Evolutionary conservation across 2,888 invertebrate species (phyloP).

Genomic region (Brachylomia viminalis): DNA sequence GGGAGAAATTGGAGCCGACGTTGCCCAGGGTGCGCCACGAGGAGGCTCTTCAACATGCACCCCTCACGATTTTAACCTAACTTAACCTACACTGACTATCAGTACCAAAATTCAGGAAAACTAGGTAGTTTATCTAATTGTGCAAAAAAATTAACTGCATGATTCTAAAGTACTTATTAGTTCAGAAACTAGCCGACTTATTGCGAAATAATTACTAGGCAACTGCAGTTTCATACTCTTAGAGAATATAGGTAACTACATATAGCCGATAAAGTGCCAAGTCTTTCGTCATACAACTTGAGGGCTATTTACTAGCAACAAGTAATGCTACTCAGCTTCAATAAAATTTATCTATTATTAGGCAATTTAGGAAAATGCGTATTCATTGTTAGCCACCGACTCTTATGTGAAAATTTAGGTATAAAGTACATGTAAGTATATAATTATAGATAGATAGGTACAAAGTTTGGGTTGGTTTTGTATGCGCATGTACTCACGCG

Average conservation of each 20-base stretch:
- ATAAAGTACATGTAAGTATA: background rate
- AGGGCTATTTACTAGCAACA: background rate
- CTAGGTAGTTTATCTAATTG: background rate
- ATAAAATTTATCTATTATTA: conserved; percentile 3
- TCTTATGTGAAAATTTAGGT: conserved; percentile 5
- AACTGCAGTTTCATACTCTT: conserved; percentile 18
- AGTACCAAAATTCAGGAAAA: background rate
- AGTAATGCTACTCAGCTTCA: background rate
- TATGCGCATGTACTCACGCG: background rate
- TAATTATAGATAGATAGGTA: background rate
- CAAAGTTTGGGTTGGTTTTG: conserved; percentile 3
- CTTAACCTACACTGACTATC: background rate
- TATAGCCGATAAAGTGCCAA: background rate
- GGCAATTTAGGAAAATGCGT: conserved; percentile 34
- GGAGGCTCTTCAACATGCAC: too few species aligned
- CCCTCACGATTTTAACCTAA: too few species aligned
- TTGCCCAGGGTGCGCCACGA: too few species aligned
- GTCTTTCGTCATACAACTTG: conserved; percentile 17
- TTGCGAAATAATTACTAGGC: conserved; percentile 16
- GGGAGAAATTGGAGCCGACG: too few species aligned
- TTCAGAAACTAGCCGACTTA: background rate
- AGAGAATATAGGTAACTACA: background rate
- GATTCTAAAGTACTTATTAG: background rate
- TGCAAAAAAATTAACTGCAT: background rate
- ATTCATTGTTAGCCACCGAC: conserved; percentile 7